Evolutionary conservation across 30 jellyfish, hydroid and myxozoan species (phyloP), one percentile per base, ranked within the genome.

Genomic region (Pelagia noctiluca): DNA sequence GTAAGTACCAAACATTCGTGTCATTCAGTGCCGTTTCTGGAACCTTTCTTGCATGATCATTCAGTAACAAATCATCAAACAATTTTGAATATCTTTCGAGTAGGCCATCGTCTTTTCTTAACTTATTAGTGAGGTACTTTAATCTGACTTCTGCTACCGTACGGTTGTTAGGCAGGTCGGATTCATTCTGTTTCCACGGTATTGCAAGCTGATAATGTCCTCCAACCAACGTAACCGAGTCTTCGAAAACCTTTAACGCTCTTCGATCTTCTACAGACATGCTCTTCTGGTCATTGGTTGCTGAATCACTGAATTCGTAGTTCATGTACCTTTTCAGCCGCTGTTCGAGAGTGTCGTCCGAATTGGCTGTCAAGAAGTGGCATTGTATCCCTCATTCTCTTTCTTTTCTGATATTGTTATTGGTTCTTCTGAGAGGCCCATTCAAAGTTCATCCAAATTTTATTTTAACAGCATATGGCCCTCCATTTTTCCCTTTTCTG

Each of bases 1-100:
- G 96, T 5, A 85, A 71, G 48, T 73, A 85, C 96, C 96, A 85
- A 18, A 52, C 60, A 25, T 7, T 73, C 10, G 24, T 35, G 25
- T 16, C 19, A 53, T 35, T 29, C 28, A 60, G 2, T 35, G 26
- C 47, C 13, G 54, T 75, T 28, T 84, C 42, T 8, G 90, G 90
- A 36, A 80, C 71, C 21, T 37, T 36, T 80, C 83, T 49, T 35
- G 90, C 83, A 48, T 60, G 33, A 47, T 48, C 83, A 29, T 67
- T 64, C 16, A 0, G 42, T 12, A 63, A 61, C 13, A 80, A 37
- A 62, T 80, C 90, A 2, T 80, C 75, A 24, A 80, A 62, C 35
- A 80, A 80, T 8, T 36, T 64, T 8, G 90, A 25, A 48, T 80
- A 80, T 63, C 63, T 63, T 33, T 48, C 4, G 13, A 28, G 21